Evolutionary conservation across 2,113 vertebrate species (phyloP).

Genomic region (Otus sunia): DNA sequence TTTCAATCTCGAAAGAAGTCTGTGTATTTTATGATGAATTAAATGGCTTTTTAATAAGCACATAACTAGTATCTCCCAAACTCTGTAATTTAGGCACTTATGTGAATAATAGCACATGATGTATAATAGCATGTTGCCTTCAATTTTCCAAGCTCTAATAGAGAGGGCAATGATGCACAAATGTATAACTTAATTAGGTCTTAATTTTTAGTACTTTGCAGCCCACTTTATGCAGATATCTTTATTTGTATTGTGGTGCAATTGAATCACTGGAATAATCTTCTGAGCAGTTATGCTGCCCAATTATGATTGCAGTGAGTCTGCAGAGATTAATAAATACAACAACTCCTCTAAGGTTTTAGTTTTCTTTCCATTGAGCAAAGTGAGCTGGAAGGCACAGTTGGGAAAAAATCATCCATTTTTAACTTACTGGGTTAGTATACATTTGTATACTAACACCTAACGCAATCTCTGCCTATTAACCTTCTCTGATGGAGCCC

Average conservation of each 20-base stretch:
- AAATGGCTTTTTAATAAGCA: conserved; percentile 43
- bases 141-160: conserved; percentile 5
- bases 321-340: background rate
- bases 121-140: conserved; percentile 36
- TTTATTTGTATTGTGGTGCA: background rate
- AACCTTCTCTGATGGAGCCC: background rate
- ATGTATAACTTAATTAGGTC: conserved; percentile 38
- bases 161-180: conserved; percentile 26
- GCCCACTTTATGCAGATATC: background rate
- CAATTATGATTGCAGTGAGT: background rate
- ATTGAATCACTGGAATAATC: background rate
- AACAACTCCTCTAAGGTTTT: background rate
- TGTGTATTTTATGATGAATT: conserved; percentile 33
- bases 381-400: background rate
- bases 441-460: background rate
- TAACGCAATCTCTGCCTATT: accelerated
- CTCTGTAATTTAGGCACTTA: conserved; percentile 52
- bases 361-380: background rate
- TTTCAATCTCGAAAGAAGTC: background rate
- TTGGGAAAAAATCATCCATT: background rate
- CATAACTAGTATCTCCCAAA: conserved; percentile 27
- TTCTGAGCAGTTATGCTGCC: background rate
- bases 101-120: conserved; percentile 50
- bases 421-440: background rate
- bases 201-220: conserved; percentile 46